Evolutionary conservation across 2,888 invertebrate species (phyloP), one percentile per base, ranked within the genome.

Genomic region (Drosophila dives): DNA sequence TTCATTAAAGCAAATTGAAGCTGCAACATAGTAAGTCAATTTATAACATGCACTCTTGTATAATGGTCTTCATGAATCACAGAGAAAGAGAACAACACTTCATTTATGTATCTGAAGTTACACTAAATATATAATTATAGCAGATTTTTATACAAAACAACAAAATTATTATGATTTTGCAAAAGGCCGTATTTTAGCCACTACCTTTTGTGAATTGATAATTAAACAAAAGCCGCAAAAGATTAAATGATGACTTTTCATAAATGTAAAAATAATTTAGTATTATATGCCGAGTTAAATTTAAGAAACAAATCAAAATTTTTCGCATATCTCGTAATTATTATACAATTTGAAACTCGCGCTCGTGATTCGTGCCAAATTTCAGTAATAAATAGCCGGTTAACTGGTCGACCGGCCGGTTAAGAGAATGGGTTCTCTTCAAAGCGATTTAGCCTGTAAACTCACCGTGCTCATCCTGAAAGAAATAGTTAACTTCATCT

Each of bases 381-480:
- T 56, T 20, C 20, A 32, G 8, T 32, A 12, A 33, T 15, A 26
- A 38, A 32, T 40, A 23, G 32, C 40, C 11, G 32, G 29, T 56
- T 11, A 68, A 54, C 54, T 72, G 71, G 40, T 32, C 38, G 56
- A 50, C 23, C 36, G 56, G 40, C 40, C 34, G 48, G 40, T 10
- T 15, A 34, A n/a, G 15, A 63, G n/a, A 17, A 58, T 59, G 53
- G 12, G 32, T 29, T 40, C 26, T 29, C 45, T 66, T n/a, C n/a
- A n/a, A 51, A 48, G 32, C 40, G 33, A 50, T 33, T 50, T 33
- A 20, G 26, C 51, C 51, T 45, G 12, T 48, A 15, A n/a, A 89
- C 92, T 92, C 85, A 93, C 93, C 93, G 86, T 92, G 88, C 69
- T 91, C 93, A 84, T 93, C 92, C 80, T 88, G 91, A 83, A 91